Conservation (phyloP, 2,888 invertebrate genomes). For the Cantharis nigra region DNA sequence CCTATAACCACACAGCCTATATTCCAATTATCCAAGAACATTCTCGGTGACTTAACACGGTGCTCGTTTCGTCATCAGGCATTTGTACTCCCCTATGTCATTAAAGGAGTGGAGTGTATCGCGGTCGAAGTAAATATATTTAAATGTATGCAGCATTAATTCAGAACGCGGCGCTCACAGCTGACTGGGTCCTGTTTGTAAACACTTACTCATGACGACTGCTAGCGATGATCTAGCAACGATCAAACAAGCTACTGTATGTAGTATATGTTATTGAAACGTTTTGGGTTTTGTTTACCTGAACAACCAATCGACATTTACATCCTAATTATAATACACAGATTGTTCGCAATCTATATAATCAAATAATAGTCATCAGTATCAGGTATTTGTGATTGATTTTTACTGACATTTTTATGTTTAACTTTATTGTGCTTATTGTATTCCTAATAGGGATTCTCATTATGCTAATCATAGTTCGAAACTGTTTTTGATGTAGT, state of each 20-base stretch:
- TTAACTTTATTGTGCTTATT: not conserved
- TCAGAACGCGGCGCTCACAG: constrained; percentile 57
- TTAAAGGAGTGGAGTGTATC: constrained; percentile 34
- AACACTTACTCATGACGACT: constrained; percentile 47
- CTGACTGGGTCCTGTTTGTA: constrained; percentile 59
- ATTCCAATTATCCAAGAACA: constrained; percentile 28
- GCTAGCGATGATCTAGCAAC: constrained; percentile 35
- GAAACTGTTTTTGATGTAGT: not conserved
- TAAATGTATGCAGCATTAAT: constrained; percentile 59
- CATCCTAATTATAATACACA: constrained; percentile 27
- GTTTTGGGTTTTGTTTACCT: constrained; percentile 37
- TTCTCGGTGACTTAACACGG: constrained; percentile 27
- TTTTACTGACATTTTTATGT: not conserved
- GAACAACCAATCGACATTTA: constrained; percentile 27
- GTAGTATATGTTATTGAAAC: constrained; percentile 35
- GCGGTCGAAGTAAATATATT: constrained; percentile 54
- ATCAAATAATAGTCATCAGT: not conserved
- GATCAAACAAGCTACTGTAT: constrained; percentile 33
- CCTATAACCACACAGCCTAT: constrained; percentile 25
- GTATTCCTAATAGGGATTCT: not conserved
- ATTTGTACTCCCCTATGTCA: constrained; percentile 32
- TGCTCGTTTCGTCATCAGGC: constrained; percentile 31
- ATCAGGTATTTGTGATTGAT: not conserved
- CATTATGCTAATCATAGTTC: not conserved
- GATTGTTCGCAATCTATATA: constrained; percentile 17